Percentiles rank a stretch among this genome's conserved stretches.
These are phyloP conservation scores for Falco naumanni DNA, from an alignment of 2,797 vertebrate species.

Conservation along the genomic window DNA sequence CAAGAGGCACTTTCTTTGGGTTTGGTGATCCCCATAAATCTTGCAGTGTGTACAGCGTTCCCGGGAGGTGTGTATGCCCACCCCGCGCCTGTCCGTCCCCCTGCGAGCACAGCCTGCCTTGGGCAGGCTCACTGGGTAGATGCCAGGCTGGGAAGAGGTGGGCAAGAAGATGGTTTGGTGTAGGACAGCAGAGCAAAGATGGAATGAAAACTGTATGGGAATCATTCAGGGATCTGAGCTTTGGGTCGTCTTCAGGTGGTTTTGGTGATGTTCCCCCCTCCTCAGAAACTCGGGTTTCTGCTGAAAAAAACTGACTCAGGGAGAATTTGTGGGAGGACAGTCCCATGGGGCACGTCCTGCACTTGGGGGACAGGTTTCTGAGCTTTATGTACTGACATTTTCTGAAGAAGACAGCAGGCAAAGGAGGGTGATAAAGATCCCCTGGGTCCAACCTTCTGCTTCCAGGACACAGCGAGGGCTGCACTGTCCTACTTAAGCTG, in stretches of 20 bases:
- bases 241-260: not conserved
- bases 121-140: accelerated
- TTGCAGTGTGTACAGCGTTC: not conserved
- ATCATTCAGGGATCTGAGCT: not conserved
- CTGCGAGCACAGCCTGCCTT: not conserved
- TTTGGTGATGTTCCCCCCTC: not conserved
- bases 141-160: not conserved
- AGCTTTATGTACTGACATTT: not conserved
- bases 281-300: not conserved
- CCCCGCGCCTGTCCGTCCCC: not conserved
- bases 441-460: not conserved
- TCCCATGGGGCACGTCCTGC: accelerated
- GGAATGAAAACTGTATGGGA: not conserved
- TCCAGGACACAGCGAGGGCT: accelerated
- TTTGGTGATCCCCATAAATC: not conserved
- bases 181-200: not conserved
- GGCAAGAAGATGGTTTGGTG: not conserved
- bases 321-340: not conserved
- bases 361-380: not conserved
- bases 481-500: not conserved
- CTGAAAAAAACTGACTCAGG: not conserved
- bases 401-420: not conserved
- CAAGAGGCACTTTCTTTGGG: not conserved
- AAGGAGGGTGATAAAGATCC: not conserved
- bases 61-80: not conserved